phyloP scores from a whole-genome alignment of 2,113 vertebrate species.

The Leiothrix lutea region DNA sequence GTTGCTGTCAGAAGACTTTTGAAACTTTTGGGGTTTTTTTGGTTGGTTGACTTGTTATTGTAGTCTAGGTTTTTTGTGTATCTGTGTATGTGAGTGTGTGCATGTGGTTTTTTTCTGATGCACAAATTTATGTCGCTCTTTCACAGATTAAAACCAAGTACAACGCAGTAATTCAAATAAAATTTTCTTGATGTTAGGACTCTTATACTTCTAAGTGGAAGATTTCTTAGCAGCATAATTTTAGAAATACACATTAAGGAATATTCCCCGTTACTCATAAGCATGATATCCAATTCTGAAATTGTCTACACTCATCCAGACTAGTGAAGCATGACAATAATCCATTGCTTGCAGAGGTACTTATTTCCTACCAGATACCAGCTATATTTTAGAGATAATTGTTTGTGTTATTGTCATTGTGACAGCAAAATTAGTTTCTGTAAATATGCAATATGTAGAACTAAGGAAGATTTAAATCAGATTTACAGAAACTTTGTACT shows the following conservation, averaged over 20 bases:
- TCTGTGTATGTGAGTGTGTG: neutral
- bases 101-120: neutral
- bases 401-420: neutral
- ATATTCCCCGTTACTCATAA: neutral
- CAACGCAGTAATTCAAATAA: neutral
- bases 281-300: neutral
- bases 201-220: neutral
- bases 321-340: neutral
- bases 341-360: neutral
- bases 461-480: neutral
- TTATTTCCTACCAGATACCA: neutral
- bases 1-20: neutral
- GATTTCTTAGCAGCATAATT: neutral
- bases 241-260: neutral
- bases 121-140: neutral
- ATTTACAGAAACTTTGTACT: neutral
- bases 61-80: neutral
- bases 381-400: slow-evolving; percentile 4
- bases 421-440: neutral
- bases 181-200: neutral
- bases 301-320: neutral
- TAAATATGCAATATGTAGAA: neutral
- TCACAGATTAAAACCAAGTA: neutral
- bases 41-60: neutral
- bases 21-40: neutral